These are phyloP conservation scores for Corvus cornix DNA, from an alignment of 2,113 vertebrate genomes.

Conservation along the genomic window DNA sequence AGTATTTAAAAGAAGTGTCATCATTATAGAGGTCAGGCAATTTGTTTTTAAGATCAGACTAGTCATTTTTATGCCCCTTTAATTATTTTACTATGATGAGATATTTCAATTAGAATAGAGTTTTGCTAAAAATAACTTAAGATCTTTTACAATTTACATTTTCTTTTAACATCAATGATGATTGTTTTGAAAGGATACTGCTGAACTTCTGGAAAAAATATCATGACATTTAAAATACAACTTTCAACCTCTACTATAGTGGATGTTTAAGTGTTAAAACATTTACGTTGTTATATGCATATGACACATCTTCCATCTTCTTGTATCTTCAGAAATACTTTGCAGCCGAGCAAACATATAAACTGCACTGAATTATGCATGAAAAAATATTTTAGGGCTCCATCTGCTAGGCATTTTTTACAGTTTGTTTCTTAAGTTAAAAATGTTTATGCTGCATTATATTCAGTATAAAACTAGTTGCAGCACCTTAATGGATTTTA, in stretches of 20 bases:
- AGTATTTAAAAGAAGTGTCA: background rate
- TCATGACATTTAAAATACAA: background rate
- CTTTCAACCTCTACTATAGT: background rate
- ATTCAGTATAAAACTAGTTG: background rate
- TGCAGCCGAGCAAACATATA: background rate
- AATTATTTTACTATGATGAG: conserved; percentile 12
- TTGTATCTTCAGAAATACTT: conserved; percentile 3
- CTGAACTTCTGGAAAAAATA: background rate
- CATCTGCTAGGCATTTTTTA: background rate
- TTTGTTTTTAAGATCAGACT: conserved; percentile 50
- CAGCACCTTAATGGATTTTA: background rate
- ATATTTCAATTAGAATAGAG: conserved; percentile 25
- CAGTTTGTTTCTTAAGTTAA: background rate
- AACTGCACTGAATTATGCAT: conserved; percentile 28
- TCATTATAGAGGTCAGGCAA: background rate
- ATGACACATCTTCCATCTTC: background rate
- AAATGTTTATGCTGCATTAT: background rate
- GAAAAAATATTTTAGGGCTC: conserved; percentile 8
- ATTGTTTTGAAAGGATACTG: background rate
- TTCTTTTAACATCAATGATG: conserved; percentile 35
- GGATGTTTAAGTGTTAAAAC: background rate
- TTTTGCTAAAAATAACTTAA: background rate
- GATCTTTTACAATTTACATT: background rate
- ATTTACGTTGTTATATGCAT: background rate
- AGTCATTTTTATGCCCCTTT: background rate